Evolutionary conservation across 2,888 invertebrate genomes (phyloP).

Genomic region (Caenorhabditis sinica): DNA sequence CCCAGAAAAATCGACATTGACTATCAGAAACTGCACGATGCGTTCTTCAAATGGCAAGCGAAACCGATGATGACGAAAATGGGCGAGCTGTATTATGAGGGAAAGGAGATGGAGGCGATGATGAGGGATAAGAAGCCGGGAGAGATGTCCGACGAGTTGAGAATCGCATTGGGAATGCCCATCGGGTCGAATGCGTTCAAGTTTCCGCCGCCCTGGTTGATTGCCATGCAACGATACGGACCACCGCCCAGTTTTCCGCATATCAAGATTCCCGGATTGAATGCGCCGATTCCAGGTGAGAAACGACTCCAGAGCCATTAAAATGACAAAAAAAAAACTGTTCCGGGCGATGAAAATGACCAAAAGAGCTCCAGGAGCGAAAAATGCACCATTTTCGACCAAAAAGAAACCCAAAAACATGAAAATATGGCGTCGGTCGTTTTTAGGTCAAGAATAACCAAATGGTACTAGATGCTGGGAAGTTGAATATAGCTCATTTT

Average conservation of each 20-base stretch:
- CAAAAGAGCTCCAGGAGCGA: no score
- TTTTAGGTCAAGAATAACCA: no score
- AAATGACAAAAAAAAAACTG: no score
- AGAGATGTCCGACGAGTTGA: conserved; percentile 94
- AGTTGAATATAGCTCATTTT: no score
- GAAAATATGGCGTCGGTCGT: no score
- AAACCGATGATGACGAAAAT: conserved; percentile 99
- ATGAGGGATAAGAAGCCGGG: conserved; percentile 99
- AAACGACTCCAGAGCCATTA: no score
- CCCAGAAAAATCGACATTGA: conserved; percentile 99
- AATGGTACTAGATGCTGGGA: no score
- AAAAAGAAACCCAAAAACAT: no score
- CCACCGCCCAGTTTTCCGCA: conserved; percentile 99
- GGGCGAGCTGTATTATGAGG: conserved; percentile 97
- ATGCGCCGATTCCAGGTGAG: conserved; percentile 93
- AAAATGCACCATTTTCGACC: no score
- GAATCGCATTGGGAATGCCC: conserved; percentile 98
- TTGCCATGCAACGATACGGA: conserved; percentile 98
- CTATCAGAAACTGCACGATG: conserved; percentile 99
- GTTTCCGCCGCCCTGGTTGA: conserved; percentile 94
- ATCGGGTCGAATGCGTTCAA: conserved; percentile 89
- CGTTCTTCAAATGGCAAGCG: conserved; percentile 99
- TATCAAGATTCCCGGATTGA: conserved; percentile 93
- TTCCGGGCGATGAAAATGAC: no score
- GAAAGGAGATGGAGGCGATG: conserved; percentile 94